phyloP scores from a whole-genome alignment of 1,140 invertebrate species.

The Drosophila ananassae region DNA sequence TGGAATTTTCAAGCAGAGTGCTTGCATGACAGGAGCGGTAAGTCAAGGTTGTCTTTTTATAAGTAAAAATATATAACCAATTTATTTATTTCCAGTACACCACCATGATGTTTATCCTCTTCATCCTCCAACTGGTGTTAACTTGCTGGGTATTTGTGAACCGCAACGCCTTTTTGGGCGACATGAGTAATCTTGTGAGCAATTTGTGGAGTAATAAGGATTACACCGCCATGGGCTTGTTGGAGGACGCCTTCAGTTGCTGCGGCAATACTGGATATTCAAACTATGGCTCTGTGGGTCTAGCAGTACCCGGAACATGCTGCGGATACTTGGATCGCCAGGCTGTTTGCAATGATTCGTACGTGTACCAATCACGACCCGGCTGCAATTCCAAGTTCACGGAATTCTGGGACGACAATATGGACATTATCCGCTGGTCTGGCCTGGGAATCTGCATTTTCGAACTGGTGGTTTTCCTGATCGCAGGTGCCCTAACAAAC shows the following conservation, averaged over 20 bases:
- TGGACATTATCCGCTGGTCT: constrained; percentile 63
- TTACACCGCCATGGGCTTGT: constrained; percentile 52
- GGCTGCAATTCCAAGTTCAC: constrained; percentile 57
- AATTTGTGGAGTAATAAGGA: constrained; percentile 60
- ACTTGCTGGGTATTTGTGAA: constrained; percentile 86
- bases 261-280: constrained; percentile 85
- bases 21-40: constrained; percentile 92
- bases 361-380: constrained; percentile 62
- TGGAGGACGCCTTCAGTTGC: constrained; percentile 85
- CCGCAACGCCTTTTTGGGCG: constrained; percentile 80
- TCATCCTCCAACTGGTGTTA: constrained; percentile 87
- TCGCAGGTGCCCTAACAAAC: constrained; percentile 56
- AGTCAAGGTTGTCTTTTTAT: constrained; percentile 55
- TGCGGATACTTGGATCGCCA: constrained; percentile 71
- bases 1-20: constrained; percentile 91
- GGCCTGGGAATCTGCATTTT: constrained; percentile 69
- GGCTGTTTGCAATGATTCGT: constrained; percentile 31
- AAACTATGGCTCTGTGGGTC: constrained; percentile 77
- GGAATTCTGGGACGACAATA: constrained; percentile 65
- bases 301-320: constrained; percentile 82
- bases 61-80: neutral
- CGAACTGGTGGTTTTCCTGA: constrained; percentile 65
- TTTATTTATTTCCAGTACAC: constrained; percentile 85
- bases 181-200: constrained; percentile 81
- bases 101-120: constrained; percentile 86